Base-by-base conservation (phyloP, 2,888 invertebrate genomes). In the Agrotis puta region DNA sequence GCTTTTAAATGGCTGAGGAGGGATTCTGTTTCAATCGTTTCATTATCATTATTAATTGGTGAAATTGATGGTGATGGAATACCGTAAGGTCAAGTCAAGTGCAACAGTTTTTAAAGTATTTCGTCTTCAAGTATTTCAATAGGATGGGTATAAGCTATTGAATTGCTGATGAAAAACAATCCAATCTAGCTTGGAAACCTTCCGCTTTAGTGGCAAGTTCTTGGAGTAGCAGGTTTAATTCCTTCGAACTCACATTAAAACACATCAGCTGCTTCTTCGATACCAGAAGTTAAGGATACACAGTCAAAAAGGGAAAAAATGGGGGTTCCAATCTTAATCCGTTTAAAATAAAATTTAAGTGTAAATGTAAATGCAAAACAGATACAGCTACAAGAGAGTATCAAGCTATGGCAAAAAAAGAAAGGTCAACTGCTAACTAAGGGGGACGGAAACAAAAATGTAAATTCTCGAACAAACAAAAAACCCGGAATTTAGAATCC, bases 401-500 rank as follows among this genome's bases (percentile, higher is more conserved):
- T 39, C 9, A 39, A 39, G 39, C 9, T 11, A 2, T 39, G 39
- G 9, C 39, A 39, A 27, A 27, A 1, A 57, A 16, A 20, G 33
- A 22, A 18, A 61, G 14, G n/a, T 11, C 27, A 62, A 77, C 45
- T 61, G 57, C 45, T 68, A 59, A 50, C 45, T 45, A 18, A n/a
- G 58, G 53, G 22, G 43, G 39, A 48, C 50, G 13, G 14, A 65
- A 5, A 57, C 57, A 78, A 71, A 77, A 64, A 79, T 81, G 70
- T 63, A 72, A 81, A 81, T 74, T 48, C 20, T 13, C 47, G 9
- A 57, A 59, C n/a, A 70, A 73, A 62, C 54, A 79, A 72, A 70
- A 70, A 74, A 66, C 57, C 64, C 53, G 48, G 73, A 82, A 68
- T 77, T 47, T 69, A 51, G 73, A 71, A 76, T 80, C 56, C 67